A percentile compares a stretch with the other conserved stretches of the same genome.
Conservation (phyloP, 2,113 vertebrate species). For the Collichthys lucidus region DNA sequence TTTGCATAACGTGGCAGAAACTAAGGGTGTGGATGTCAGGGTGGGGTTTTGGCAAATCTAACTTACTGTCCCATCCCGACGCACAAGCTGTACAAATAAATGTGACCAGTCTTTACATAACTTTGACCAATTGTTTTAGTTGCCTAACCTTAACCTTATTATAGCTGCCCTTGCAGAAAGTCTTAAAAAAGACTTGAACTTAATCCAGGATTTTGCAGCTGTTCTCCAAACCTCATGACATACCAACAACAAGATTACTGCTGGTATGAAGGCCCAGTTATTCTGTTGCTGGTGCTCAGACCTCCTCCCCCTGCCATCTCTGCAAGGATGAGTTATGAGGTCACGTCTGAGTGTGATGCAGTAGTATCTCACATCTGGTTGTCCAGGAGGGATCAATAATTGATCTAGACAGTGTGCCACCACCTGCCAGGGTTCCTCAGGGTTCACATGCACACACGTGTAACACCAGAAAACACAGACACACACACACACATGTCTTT, state of each 20-base stretch:
- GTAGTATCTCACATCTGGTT: slow-evolving; percentile 54
- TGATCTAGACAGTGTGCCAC: slow-evolving; percentile 63
- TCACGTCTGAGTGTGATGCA: slow-evolving; percentile 50
- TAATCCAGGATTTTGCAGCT: neutral
- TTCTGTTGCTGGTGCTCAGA: neutral
- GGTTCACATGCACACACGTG: slow-evolving; percentile 17
- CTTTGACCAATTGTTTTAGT: neutral
- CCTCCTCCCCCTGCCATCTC: slow-evolving; percentile 23
- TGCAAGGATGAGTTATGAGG: slow-evolving; percentile 53
- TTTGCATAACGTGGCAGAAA: neutral
- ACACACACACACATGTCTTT: neutral
- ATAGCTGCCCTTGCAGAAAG: neutral
- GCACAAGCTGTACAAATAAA: neutral
- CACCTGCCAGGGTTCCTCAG: slow-evolving; percentile 52
- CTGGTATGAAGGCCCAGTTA: neutral
- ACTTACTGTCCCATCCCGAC: neutral
- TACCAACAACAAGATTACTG: neutral
- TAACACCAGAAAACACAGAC: slow-evolving; percentile 15
- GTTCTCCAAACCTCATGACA: neutral
- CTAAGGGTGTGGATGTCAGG: neutral
- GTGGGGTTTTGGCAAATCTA: neutral
- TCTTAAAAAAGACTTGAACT: neutral
- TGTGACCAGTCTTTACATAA: neutral
- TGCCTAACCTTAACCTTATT: neutral
- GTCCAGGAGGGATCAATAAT: slow-evolving; percentile 66